These are phyloP conservation scores for Schlechtendalia chinensis DNA, from an alignment of 1,140 invertebrate species.

Conservation along the genomic window DNA sequence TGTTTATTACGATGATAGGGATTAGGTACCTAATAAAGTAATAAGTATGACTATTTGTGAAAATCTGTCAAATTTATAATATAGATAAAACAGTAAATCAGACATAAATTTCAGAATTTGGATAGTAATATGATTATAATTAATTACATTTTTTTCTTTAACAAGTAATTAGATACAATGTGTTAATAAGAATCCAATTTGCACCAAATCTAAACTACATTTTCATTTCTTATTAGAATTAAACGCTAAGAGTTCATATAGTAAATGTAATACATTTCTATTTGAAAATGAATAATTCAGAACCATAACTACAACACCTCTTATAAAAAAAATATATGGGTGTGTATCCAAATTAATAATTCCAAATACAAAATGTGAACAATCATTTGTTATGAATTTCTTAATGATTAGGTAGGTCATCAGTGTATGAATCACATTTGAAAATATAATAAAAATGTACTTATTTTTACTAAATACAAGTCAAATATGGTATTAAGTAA, in stretches of 20 bases:
- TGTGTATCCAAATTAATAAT: slow-evolving; percentile 5
- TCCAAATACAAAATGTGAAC: background rate
- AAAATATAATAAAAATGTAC: background rate
- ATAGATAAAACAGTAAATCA: too few species aligned
- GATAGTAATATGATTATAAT: background rate
- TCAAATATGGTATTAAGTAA: background rate
- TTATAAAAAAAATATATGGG: slow-evolving; percentile 11
- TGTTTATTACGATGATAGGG: too few species aligned
- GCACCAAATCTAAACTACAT: too few species aligned
- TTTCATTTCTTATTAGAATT: background rate
- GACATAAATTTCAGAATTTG: too few species aligned
- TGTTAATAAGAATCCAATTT: background rate
- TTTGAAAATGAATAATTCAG: slow-evolving; percentile 36
- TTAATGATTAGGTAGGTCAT: background rate
- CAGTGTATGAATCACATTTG: background rate
- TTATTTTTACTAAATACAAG: background rate
- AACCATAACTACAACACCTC: background rate
- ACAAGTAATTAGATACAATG: slow-evolving; percentile 6
- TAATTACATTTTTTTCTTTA: background rate
- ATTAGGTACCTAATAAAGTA: too few species aligned
- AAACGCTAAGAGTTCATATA: background rate
- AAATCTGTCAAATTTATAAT: too few species aligned
- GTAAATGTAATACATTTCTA: background rate
- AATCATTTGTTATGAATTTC: background rate
- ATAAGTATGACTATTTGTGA: too few species aligned